Evolutionary conservation across 1,140 invertebrate species (phyloP).

Genomic region (Phymorhynchus buccinoides): DNA sequence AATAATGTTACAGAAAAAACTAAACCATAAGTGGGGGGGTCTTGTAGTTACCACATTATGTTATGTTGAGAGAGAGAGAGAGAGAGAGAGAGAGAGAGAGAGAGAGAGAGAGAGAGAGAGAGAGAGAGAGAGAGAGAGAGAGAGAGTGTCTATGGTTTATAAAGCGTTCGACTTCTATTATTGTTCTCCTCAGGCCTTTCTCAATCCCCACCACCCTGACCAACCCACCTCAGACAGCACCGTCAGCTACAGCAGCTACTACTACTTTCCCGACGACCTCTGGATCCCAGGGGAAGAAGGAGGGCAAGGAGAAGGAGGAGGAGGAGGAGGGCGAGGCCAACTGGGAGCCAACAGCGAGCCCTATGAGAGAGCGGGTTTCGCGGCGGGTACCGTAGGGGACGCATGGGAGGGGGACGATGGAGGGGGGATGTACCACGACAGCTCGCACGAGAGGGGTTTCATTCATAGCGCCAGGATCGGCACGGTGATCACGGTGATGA

Average conservation of each 20-base stretch:
- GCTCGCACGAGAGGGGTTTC: slow-evolving; percentile 42
- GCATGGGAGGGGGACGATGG: not conserved
- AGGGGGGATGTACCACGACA: slow-evolving; percentile 27
- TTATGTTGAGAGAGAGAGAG: no score
- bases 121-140: not conserved
- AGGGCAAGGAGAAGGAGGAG: not conserved
- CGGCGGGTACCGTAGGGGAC: not conserved
- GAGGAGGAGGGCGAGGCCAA: not conserved
- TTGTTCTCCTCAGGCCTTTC: not conserved
- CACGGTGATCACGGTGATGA: slow-evolving; percentile 37
- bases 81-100: no score
- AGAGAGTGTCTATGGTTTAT: not conserved
- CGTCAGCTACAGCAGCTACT: not conserved
- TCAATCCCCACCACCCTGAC: not conserved
- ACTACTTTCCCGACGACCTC: slow-evolving; percentile 2
- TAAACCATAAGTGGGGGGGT: no score
- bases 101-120: not conserved
- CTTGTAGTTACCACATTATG: no score
- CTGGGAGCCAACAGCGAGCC: not conserved
- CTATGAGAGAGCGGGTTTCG: no score
- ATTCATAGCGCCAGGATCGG: slow-evolving; percentile 40
- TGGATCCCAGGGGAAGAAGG: not conserved
- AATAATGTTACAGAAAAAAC: no score
- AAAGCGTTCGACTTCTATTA: not conserved
- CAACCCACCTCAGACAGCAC: not conserved